Evolutionary conservation across 2,888 invertebrate species (phyloP), one percentile per base, ranked within the genome.

Genomic region (Oegoconia quadripuncta): DNA sequence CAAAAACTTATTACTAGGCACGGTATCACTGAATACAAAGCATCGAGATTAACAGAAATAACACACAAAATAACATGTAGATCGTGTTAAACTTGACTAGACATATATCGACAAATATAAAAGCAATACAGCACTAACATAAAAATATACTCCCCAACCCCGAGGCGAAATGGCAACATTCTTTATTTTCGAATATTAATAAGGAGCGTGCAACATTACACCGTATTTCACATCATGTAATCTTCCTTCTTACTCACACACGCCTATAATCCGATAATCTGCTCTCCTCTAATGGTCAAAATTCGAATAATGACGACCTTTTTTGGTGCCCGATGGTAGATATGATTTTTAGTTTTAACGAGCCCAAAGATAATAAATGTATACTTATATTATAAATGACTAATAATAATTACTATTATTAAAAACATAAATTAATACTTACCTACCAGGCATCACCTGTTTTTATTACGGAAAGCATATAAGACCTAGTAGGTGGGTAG

Each of bases 101-200:
- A 16, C 12, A 38, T 18, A 37, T 37, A 16, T 33, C 9, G 41
- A 34, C 65, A 67, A 66, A 68, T 52, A 61, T 36, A 15, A 3
- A 14, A 14, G 38, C 34, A 25, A 43, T 36, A 27, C 67, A 55
- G 34, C 75, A 52, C 74, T 75, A 67, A 37, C 44, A 56, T 64
- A 68, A 73, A 73, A 71, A 69, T 70, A 69, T 67, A 74, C 77
- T 72, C 74, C 71, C 73, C 65, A 59, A 53, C 64, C 82, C 77
- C 52, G 54, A 62, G 74, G 82, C 75, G 74, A 69, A 65, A 75
- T 77, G 75, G 81, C 70, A 77, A 77, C 74, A 82, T 83, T 83
- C 76, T 83, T 83, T 82, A 80, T 81, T 83, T 82, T 81, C 67
- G 79, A 81, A 83, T 83, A 81, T 83, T 83, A 83, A 82, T 81